Conservation (phyloP, 1,140 invertebrate species). For the Lucilia cuprina region DNA sequence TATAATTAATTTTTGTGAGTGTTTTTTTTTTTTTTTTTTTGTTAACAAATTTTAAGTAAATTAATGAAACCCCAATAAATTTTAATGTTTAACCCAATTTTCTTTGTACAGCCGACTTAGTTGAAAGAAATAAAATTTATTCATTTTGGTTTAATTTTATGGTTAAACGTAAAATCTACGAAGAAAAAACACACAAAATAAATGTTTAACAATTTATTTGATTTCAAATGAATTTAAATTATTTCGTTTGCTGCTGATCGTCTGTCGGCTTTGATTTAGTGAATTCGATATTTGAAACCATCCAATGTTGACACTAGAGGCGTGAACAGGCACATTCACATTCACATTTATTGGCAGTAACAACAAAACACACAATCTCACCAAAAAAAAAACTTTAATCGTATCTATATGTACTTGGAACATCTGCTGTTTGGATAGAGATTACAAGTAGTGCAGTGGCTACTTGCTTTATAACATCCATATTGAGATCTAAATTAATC, state of each 20-base stretch:
- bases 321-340: background rate
- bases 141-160: background rate
- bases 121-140: background rate
- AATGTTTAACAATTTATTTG: background rate
- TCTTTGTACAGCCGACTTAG: background rate
- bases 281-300: background rate
- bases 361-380: no score
- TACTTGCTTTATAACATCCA: background rate
- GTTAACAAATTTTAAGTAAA: background rate
- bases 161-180: background rate
- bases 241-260: background rate
- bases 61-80: constrained; percentile 1
- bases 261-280: background rate
- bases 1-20: background rate
- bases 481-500: background rate
- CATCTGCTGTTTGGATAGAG: background rate
- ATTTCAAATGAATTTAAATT: background rate
- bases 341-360: background rate
- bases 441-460: background rate
- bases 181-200: background rate
- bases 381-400: background rate
- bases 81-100: constrained; percentile 5
- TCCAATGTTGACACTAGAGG: background rate
- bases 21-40: no score
- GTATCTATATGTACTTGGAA: background rate